phyloP scores from a whole-genome alignment of 1,140 invertebrate genomes.

The Lithobius niger region DNA sequence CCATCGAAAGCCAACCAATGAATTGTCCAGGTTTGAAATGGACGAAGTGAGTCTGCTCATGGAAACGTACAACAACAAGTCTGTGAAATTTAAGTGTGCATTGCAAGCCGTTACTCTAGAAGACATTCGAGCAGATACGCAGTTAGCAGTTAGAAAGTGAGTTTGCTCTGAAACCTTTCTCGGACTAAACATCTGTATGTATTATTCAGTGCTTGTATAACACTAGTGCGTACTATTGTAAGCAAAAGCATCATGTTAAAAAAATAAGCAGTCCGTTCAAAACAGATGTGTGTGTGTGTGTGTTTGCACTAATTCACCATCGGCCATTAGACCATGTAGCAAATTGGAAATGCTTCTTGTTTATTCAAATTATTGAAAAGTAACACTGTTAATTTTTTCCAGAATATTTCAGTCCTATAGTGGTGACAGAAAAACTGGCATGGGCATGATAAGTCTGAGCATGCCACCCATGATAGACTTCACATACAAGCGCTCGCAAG shows the following conservation, averaged over 20 bases:
- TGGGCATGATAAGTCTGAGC: constrained; percentile 46
- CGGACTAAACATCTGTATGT: too few species aligned
- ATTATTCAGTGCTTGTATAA: too few species aligned
- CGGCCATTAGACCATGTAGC: too few species aligned
- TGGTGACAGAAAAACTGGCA: constrained; percentile 40
- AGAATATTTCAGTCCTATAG: constrained; percentile 54
- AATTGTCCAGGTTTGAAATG: constrained; percentile 52
- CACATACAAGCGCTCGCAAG: constrained; percentile 43
- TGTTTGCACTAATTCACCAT: too few species aligned
- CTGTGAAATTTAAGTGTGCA: constrained; percentile 53
- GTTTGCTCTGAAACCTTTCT: too few species aligned
- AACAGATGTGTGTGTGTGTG: too few species aligned
- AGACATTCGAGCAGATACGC: constrained; percentile 53
- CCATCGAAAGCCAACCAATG: constrained; percentile 53
- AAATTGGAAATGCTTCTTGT: too few species aligned
- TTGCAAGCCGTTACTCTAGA: constrained; percentile 51
- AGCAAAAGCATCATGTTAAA: too few species aligned
- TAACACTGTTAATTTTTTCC: too few species aligned
- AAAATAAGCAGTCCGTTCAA: too few species aligned
- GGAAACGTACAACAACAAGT: constrained; percentile 52
- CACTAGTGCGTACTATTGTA: too few species aligned
- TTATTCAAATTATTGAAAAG: too few species aligned
- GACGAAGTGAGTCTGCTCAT: constrained; percentile 49
- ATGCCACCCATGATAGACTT: constrained; percentile 51
- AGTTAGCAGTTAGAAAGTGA: constrained; percentile 48